phyloP scores from a whole-genome alignment of 2,888 invertebrate genomes.

The Cantharis flavilabris region DNA sequence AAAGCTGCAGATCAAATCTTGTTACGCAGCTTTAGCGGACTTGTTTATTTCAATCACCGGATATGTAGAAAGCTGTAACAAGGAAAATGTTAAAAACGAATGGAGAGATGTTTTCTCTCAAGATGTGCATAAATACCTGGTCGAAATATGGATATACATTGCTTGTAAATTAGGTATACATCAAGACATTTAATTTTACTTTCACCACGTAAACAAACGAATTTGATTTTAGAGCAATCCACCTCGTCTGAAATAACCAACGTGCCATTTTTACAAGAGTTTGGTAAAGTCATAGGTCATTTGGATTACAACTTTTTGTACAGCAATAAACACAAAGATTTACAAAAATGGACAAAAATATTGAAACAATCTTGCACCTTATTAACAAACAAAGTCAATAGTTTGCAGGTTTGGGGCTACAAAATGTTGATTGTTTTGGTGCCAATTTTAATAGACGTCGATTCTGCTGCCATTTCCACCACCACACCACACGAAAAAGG shows the following conservation, averaged over 20 bases:
- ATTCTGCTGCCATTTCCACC: constrained; percentile 52
- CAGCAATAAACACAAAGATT: constrained; percentile 26
- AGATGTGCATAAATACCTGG: constrained; percentile 61
- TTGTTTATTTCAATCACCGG: constrained; percentile 58
- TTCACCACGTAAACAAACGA: neutral
- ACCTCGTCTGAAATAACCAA: constrained; percentile 29
- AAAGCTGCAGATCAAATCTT: constrained; percentile 46
- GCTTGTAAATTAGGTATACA: constrained; percentile 46
- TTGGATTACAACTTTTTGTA: constrained; percentile 36
- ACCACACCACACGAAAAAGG: constrained; percentile 55
- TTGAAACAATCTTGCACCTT: constrained; percentile 52
- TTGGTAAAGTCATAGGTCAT: constrained; percentile 41
- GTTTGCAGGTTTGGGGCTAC: constrained; percentile 58
- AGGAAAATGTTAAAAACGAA: constrained; percentile 63
- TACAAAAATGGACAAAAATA: constrained; percentile 51
- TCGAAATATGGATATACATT: constrained; percentile 59
- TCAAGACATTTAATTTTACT: neutral
- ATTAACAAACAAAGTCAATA: constrained; percentile 51
- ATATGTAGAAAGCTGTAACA: constrained; percentile 54
- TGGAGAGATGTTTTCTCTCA: constrained; percentile 79
- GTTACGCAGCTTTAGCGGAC: constrained; percentile 59
- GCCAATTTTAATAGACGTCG: constrained; percentile 56
- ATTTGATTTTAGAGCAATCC: constrained; percentile 36
- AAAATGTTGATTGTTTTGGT: constrained; percentile 54
- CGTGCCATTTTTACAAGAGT: constrained; percentile 45